Evolutionary conservation across 2,113 vertebrate species (phyloP).

Genomic region (Muscicapa adusta): DNA sequence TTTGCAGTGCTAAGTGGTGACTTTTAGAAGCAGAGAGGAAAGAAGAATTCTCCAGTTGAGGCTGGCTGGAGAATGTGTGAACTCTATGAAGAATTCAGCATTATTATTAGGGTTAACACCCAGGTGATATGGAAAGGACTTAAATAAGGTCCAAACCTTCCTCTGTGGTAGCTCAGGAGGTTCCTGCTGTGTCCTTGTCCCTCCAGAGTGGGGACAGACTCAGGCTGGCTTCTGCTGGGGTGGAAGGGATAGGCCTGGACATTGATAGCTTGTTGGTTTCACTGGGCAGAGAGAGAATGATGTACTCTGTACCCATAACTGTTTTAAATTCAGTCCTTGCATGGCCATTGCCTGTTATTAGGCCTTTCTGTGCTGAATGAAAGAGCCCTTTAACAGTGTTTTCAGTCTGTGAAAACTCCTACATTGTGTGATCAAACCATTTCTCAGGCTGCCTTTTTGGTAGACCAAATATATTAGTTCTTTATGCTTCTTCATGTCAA

Average conservation of each 20-base stretch:
- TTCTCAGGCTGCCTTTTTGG: constrained; percentile 38
- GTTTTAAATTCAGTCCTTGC: neutral
- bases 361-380: constrained; percentile 12
- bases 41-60: neutral
- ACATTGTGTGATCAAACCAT: constrained; percentile 3
- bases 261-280: neutral
- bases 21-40: neutral
- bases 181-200: neutral
- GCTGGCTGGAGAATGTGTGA: neutral
- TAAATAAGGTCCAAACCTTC: neutral
- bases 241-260: neutral
- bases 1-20: neutral
- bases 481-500: constrained; percentile 13
- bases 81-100: neutral
- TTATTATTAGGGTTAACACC: neutral
- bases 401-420: constrained; percentile 6
- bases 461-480: neutral
- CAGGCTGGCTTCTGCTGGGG: neutral
- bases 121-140: neutral
- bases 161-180: neutral
- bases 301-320: neutral
- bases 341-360: neutral
- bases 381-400: neutral
- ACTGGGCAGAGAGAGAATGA: neutral
- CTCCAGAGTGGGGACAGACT: neutral